Evolutionary conservation across 2,113 vertebrate genomes (phyloP).

Genomic region (Phyllostomus hastatus): DNA sequence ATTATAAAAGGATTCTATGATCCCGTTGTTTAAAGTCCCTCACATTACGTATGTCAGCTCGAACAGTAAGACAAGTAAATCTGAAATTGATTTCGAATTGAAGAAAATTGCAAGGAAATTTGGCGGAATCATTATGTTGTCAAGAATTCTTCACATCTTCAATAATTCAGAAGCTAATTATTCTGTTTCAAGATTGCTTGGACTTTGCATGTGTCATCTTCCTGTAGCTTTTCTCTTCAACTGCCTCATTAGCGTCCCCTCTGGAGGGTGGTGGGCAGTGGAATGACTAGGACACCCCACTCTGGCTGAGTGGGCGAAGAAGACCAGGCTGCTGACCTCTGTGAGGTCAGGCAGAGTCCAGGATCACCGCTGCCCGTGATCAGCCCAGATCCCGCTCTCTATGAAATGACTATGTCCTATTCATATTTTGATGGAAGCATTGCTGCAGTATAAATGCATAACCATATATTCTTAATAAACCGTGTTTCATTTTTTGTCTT

Average conservation of each 20-base stretch:
- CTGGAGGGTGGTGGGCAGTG: not conserved
- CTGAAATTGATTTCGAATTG: constrained; percentile 62
- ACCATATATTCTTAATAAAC: not conserved
- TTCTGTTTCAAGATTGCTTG: not conserved
- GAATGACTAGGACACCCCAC: not conserved
- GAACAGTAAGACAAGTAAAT: constrained; percentile 45
- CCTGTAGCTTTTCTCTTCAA: not conserved
- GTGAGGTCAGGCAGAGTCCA: not conserved
- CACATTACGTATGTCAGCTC: constrained; percentile 41
- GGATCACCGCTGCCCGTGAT: not conserved
- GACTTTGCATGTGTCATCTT: not conserved
- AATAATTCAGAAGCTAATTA: constrained; percentile 56
- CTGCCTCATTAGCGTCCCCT: not conserved
- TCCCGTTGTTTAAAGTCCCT: constrained; percentile 51
- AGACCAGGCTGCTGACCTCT: too few relatives aligned
- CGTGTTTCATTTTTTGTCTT: not conserved
- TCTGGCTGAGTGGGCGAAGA: too few relatives aligned
- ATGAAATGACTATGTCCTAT: not conserved
- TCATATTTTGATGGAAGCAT: not conserved
- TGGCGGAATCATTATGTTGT: constrained; percentile 59
- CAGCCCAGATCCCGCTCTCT: not conserved
- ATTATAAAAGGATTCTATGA: constrained; percentile 3
- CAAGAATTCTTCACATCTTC: constrained; percentile 55
- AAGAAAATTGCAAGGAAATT: constrained; percentile 54
- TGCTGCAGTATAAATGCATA: not conserved